Evolutionary conservation across 1,140 invertebrate genomes (phyloP).

Genomic region (Nixonia krombeini): DNA sequence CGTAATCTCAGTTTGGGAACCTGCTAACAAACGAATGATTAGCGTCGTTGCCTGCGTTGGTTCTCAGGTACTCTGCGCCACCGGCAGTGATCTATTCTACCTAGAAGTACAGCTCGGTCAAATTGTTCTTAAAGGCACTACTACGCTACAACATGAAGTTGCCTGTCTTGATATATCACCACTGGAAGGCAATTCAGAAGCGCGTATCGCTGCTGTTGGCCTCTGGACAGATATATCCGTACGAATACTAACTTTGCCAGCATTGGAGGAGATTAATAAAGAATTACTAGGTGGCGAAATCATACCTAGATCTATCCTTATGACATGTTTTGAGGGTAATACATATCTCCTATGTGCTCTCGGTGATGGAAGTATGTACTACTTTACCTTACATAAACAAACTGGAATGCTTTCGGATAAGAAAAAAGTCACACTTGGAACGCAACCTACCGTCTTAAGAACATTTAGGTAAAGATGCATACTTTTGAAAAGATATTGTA

Average conservation of each 20-base stretch:
- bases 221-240: conserved; percentile 98
- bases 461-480: conserved; percentile 80
- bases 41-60: conserved; percentile 91
- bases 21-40: conserved; percentile 81
- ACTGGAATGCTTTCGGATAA: conserved; percentile 83
- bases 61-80: conserved; percentile 89
- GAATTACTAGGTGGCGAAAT: conserved; percentile 95
- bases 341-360: conserved; percentile 93
- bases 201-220: conserved; percentile 90
- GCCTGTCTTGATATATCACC: conserved; percentile 97
- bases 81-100: conserved; percentile 91
- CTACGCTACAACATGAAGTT: conserved; percentile 91
- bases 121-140: conserved; percentile 77
- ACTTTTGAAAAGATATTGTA: too few species aligned
- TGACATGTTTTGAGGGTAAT: conserved; percentile 93
- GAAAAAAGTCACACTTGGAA: conserved; percentile 95
- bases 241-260: conserved; percentile 84
- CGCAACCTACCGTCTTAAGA: conserved; percentile 94
- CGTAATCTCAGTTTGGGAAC: conserved; percentile 84
- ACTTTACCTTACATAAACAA: conserved; percentile 87
- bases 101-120: conserved; percentile 83
- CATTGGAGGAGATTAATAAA: conserved; percentile 83
- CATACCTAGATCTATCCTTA: conserved; percentile 94
- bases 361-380: conserved; percentile 98
- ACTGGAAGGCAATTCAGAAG: conserved; percentile 75